Evolutionary conservation across 2,113 vertebrate genomes (phyloP).

Genomic region (Thymallus thymallus): DNA sequence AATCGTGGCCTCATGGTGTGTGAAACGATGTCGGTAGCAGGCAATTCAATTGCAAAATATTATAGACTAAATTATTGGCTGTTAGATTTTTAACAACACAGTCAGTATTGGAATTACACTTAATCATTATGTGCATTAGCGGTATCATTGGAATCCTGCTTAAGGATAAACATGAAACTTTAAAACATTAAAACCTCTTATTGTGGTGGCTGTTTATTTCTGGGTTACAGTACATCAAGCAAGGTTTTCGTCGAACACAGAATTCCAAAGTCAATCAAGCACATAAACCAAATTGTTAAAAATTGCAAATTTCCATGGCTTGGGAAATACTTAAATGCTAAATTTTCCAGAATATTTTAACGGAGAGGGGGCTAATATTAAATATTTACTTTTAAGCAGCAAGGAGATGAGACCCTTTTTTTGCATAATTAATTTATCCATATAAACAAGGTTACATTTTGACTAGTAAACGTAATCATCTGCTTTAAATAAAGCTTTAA

Average conservation of each 20-base stretch:
- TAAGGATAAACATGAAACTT: constrained; percentile 91
- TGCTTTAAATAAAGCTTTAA: constrained; percentile 22
- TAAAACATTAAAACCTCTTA: constrained; percentile 94
- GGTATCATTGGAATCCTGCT: constrained; percentile 94
- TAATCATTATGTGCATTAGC: constrained; percentile 97
- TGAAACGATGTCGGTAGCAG: constrained; percentile 93
- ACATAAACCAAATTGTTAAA: constrained; percentile 89
- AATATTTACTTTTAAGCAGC: constrained; percentile 56
- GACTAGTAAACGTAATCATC: constrained; percentile 41
- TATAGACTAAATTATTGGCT: constrained; percentile 97
- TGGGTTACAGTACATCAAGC: constrained; percentile 90
- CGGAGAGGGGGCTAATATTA: constrained; percentile 81
- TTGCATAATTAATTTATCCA: constrained; percentile 52
- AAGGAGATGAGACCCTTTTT: constrained; percentile 22
- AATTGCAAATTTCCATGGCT: constrained; percentile 85
- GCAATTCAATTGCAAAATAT: constrained; percentile 98
- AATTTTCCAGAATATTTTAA: constrained; percentile 83
- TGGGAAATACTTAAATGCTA: constrained; percentile 89
- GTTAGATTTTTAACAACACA: constrained; percentile 97
- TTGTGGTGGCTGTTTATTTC: constrained; percentile 85
- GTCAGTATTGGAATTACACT: constrained; percentile 97
- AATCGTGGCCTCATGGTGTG: constrained; percentile 97
- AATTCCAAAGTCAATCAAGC: constrained; percentile 87
- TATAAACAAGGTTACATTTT: constrained; percentile 44
- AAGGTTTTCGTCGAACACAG: constrained; percentile 86